Evolutionary conservation across 2,888 invertebrate species (phyloP), one percentile per base, ranked within the genome.

Genomic region (Heliconius sara): DNA sequence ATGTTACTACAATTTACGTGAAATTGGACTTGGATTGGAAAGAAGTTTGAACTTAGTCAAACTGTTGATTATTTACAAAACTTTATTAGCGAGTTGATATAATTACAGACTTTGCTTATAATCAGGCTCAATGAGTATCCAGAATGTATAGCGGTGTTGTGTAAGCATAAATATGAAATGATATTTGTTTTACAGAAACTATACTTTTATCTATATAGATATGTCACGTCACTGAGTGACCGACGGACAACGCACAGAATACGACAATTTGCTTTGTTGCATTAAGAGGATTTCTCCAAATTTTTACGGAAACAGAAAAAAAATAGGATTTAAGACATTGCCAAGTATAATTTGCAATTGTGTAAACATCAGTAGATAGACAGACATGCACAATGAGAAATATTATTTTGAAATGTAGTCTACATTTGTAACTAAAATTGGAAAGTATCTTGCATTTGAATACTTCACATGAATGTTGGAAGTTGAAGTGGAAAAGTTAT

Each of bases 401-500:
- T 47, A 25, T 16, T 47, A 70, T 70, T 70, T 68, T 10, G 34
- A 68, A 68, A n/a, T 39, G 4, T 39, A n/a, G 39, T 39, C 67
- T 39, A 39, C 25, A 25, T 70, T 70, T 70, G 43, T 25, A 70
- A 25, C 43, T 47, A 43, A 70, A 70, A 43, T 47, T 25, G 43
- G 25, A 70, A 70, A 70, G 34, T 68, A 79, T 72, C 67, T 52
- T 77, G 73, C 57, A 70, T 79, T 81, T 78, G 72, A 78, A 68
- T 27, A 75, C 57, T 70, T 70, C 70, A 70, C 70, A 47, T 70
- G 68, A 73, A 34, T 67, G 75, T 57, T 75, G 22, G 52, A 81
- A 80, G 75, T 81, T 75, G 57, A 80, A 81, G 82, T 81, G 81
- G 81, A 81, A 81, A 83, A 81, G 80, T 83, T 81, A 39, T n/a